Evolutionary conservation across 1,140 invertebrate species (phyloP).

Genomic region (Rhysida immarginata): DNA sequence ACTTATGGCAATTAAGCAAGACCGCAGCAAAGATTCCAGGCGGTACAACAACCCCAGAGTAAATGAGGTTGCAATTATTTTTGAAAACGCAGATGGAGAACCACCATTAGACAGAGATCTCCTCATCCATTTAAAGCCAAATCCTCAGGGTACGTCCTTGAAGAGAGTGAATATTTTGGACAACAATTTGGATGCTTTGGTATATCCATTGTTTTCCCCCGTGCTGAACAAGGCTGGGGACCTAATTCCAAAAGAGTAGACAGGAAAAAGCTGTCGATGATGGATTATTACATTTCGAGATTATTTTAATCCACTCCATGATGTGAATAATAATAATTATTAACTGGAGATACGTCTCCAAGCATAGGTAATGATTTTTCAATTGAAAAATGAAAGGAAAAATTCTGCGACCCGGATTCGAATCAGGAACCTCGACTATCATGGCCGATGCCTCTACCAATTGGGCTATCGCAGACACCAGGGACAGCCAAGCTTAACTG

Average conservation of each 20-base stretch:
- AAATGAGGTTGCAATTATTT: conserved; percentile 6
- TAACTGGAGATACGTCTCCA: too few relatives aligned
- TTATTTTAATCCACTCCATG: conserved; percentile 14
- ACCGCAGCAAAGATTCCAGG: neutral
- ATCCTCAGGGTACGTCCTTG: neutral
- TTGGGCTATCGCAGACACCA: too few relatives aligned
- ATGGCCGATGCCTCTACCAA: too few relatives aligned
- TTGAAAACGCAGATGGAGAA: conserved; percentile 3
- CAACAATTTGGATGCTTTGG: conserved; percentile 28
- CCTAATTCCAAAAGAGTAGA: neutral
- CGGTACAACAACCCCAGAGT: conserved; percentile 2
- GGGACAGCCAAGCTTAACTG: conserved; percentile 27
- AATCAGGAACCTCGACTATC: too few relatives aligned
- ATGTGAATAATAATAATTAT: conserved; percentile 15
- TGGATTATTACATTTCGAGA: neutral
- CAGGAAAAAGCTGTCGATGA: neutral
- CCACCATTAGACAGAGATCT: neutral
- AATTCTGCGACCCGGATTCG: too few relatives aligned
- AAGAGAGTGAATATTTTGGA: neutral
- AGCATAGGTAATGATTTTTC: conserved; percentile 31
- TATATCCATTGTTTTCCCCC: conserved; percentile 33
- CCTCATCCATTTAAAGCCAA: neutral
- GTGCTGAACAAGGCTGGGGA: conserved; percentile 26
- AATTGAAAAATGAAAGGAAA: too few relatives aligned
- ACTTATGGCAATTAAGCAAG: neutral